Base-by-base conservation (phyloP, 2,113 vertebrate species). In the Labrus mixtus region DNA sequence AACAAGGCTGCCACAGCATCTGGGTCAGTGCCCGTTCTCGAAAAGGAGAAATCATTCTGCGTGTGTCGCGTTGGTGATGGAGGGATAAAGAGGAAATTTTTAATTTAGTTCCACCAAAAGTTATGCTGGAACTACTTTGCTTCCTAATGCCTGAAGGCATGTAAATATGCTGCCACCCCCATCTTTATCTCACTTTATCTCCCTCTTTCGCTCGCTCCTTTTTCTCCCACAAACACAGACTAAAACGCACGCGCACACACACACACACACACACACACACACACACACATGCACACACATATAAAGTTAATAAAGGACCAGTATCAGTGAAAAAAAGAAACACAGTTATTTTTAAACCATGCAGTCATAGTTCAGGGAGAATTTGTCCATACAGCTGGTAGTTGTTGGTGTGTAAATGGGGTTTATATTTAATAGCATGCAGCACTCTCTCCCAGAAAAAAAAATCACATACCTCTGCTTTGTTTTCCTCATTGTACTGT, bases 81-180 rank as follows among this genome's bases (percentile, higher is more conserved):
- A 73, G 56, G 50, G 67, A 81, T 76, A 63, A 67, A 79, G 56
- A 71, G 48, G 62, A 43, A 58, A 48, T 76, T 79, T 74, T 73
- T 80, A 71, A 78, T 80, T 85, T 57, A 78, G 15, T 73, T 78
- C 12, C 62, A 78, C 62, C 57, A 69, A 61, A 61, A 81, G 80
- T 57, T 53, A 75, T 58, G 68, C 68, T 73, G 76, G 65, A 79
- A 76, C 78, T 55, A 81, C 75, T 84, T 69, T 56, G 45, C 72
- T 70, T 67, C 56, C 65, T 83, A 59, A 68, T 78, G 78, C 61
- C 77, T 81, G 73, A 76, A 74, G 81, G 78, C 61, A 72, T 78
- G 72, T 76, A 68, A 86, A 80, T 83, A 80, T 83, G 41, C 48
- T 75, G 50, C 66, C 57, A 39, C 29, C 56, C 22, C 63, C 51